phyloP scores from a whole-genome alignment of 53 echinoderm and acorn worm species.

The Hippasteria phrygiana region DNA sequence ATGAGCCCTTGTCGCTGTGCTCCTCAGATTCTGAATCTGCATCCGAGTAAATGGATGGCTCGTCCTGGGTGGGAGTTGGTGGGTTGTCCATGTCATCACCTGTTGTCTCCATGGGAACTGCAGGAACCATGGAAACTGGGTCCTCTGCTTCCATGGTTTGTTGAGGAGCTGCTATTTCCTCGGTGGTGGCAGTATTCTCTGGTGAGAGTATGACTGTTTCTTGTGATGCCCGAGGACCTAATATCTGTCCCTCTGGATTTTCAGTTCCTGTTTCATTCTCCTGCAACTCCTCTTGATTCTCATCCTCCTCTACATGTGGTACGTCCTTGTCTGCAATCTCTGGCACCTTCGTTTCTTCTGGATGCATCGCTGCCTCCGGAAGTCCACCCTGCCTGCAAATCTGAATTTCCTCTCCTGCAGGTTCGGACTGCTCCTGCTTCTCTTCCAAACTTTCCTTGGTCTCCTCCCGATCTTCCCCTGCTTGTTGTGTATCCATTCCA shows the following conservation, averaged over 20 bases:
- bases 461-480: conserved; percentile 1
- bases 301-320: neutral
- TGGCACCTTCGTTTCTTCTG: neutral
- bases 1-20: conserved; percentile 47
- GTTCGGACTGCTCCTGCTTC: neutral
- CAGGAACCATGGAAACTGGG: neutral
- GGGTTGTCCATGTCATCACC: conserved; percentile 68
- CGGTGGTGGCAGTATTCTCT: neutral
- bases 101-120: conserved; percentile 5
- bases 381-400: neutral
- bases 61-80: conserved; percentile 91
- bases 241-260: neutral
- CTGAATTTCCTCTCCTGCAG: neutral
- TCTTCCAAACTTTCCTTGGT: neutral
- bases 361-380: neutral
- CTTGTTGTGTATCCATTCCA: conserved; percentile 36
- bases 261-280: neutral
- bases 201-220: neutral
- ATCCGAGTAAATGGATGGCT: conserved; percentile 60
- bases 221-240: neutral
- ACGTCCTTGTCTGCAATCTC: neutral
- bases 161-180: neutral
- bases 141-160: neutral
- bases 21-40: conserved; percentile 47
- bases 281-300: neutral